Percentiles rank a stretch among this genome's conserved stretches.
phyloP scores from a whole-genome alignment of 2,888 invertebrate species.

The Aspidapion aeneum region DNA sequence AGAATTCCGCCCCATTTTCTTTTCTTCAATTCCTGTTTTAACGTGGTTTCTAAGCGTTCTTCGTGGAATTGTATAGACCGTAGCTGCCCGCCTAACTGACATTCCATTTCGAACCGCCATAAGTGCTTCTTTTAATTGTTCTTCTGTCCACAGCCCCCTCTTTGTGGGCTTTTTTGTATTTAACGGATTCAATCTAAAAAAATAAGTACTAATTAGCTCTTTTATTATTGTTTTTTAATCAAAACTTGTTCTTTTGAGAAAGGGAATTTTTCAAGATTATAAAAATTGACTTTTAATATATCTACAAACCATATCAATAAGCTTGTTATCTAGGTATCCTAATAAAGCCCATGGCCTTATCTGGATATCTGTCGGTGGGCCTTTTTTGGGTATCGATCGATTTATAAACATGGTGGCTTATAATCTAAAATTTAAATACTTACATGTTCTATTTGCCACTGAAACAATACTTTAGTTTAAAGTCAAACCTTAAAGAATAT shows the following conservation, averaged over 20 bases:
- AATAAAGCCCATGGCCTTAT: not conserved
- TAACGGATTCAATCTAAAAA: not conserved
- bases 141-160: too few relatives aligned
- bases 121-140: too few relatives aligned
- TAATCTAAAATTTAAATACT: not conserved
- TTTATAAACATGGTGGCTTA: not conserved
- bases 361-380: not conserved
- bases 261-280: not conserved
- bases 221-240: not conserved
- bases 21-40: too few relatives aligned
- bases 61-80: too few relatives aligned
- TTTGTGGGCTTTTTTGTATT: too few relatives aligned
- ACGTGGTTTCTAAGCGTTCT: too few relatives aligned
- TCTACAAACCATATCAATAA: not conserved
- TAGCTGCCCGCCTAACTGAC: too few relatives aligned
- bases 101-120: too few relatives aligned
- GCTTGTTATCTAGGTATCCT: too few relatives aligned
- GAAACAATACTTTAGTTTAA: not conserved
- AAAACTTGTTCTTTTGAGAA: not conserved
- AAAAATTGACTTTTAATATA: not conserved
- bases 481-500: not conserved
- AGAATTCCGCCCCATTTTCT: too few relatives aligned
- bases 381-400: not conserved
- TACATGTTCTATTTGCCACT: not conserved
- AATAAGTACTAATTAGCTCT: not conserved